phyloP scores from a whole-genome alignment of 2,797 vertebrate genomes.

The Chelidonichthys spinosus region DNA sequence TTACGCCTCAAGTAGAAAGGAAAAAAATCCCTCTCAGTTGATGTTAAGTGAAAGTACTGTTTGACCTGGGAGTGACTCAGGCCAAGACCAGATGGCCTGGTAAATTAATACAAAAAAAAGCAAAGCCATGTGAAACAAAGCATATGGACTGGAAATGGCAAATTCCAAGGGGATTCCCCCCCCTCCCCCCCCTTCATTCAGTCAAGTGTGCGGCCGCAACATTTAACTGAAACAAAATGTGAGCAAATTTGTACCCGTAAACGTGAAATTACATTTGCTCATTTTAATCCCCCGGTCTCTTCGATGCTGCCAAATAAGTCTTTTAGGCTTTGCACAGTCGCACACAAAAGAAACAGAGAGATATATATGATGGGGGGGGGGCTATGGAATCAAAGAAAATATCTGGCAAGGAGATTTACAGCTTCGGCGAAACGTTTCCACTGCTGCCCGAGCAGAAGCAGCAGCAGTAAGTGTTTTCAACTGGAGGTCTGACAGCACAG shows the following conservation, averaged over 20 bases:
- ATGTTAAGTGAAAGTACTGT: conserved; percentile 70
- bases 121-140: conserved; percentile 61
- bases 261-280: conserved; percentile 58
- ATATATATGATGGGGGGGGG: conserved; percentile 26
- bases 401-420: conserved; percentile 82
- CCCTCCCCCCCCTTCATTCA: conserved; percentile 45
- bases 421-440: conserved; percentile 71
- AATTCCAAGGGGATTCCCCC: conserved; percentile 57
- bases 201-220: conserved; percentile 59
- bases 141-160: conserved; percentile 68
- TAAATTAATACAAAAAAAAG: conserved; percentile 65
- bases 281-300: conserved; percentile 50
- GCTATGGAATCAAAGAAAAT: conserved; percentile 77
- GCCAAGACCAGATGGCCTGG: conserved; percentile 71
- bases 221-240: conserved; percentile 66
- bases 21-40: conserved; percentile 37
- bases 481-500: conserved; percentile 52
- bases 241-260: conserved; percentile 65
- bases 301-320: conserved; percentile 52
- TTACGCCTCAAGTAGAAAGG: conserved; percentile 5
- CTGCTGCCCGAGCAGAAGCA: conserved; percentile 69
- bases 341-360: conserved; percentile 38
- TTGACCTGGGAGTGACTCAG: conserved; percentile 73
- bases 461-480: conserved; percentile 67
- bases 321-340: conserved; percentile 59